These are phyloP conservation scores for Teleogryllus oceanicus DNA, from an alignment of 2,888 invertebrate genomes.

Conservation along the genomic window DNA sequence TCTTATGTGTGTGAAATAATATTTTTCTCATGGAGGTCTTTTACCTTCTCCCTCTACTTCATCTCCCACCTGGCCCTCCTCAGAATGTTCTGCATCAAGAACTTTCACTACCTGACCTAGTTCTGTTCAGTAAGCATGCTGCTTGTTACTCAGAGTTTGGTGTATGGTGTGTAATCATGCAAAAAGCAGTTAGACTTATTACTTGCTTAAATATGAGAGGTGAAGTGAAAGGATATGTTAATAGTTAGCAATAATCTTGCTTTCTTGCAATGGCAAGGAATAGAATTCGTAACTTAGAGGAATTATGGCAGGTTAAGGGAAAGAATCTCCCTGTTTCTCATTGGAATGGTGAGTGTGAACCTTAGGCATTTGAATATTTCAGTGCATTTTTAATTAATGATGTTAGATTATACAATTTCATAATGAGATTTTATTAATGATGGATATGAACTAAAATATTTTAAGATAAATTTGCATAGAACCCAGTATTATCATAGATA, in stretches of 20 bases:
- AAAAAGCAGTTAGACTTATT: background rate
- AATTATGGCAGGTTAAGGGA: slow-evolving; percentile 34
- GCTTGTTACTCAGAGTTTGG: background rate
- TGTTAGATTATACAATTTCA: no score
- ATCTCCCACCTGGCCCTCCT: slow-evolving; percentile 25
- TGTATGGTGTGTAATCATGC: background rate
- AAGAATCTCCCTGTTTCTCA: slow-evolving; percentile 32
- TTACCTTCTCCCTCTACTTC: slow-evolving; percentile 12
- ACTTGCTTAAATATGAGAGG: background rate
- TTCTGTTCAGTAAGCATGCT: slow-evolving; percentile 22
- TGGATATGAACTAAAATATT: no score
- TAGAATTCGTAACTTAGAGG: slow-evolving; percentile 28
- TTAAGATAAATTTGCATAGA: no score
- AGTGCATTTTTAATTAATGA: no score
- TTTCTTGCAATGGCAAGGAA: slow-evolving; percentile 22
- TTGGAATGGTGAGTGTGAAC: slow-evolving; percentile 28
- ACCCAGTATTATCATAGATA: no score
- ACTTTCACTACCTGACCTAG: slow-evolving; percentile 34
- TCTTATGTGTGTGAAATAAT: background rate
- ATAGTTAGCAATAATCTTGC: background rate
- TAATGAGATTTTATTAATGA: no score
- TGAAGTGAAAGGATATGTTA: background rate
- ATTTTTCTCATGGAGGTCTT: background rate
- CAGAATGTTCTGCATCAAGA: slow-evolving; percentile 19
- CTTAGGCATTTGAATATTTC: no score